Evolutionary conservation across 2,113 vertebrate genomes (phyloP), one percentile per base, ranked within the genome.

Genomic region (Pachypanchax playfairii): DNA sequence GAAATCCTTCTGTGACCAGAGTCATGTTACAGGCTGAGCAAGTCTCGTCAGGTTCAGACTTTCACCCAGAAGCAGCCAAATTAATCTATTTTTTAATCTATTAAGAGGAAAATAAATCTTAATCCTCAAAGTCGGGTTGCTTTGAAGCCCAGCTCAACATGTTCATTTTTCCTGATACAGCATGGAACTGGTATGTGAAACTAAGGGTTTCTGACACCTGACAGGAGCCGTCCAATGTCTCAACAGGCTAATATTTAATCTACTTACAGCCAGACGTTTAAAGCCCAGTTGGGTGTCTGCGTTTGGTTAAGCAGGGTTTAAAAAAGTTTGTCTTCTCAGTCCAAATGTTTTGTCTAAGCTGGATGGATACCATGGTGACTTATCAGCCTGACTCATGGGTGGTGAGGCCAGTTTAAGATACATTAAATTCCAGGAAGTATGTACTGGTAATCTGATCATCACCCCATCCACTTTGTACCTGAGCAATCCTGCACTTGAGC

Each of bases 401-500:
- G 33, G 65, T 11, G 12, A 52, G 31, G 31, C 69, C 56, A 64
- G 65, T 68, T 76, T 78, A 73, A 55, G 59, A 65, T 57, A 53
- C 58, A 55, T 52, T 53, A 24, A 31, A 50, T n/a, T n/a, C 56
- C 51, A 55, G 47, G 21, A 10, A 57, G 12, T 8, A 2, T 10
- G 8, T 33, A 21, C 24, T 17, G 3, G 7, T 5, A 18, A 14
- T 50, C 24, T 51, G 18, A 47, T 46, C 2, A 25, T 31, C 24
- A 39, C 21, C 17, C 33, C 29, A 21, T 62, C 28, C 39, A 0
- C 44, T 4, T 52, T 38, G 43, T 66, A 93, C 91, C 91, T 93
- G 90, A 12, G 77, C 81, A 74, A 92, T 77, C 53, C 87, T 76
- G 70, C 86, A 86, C 52, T 92, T 88, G 44, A 93, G 85, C 44